Base-by-base conservation (phyloP, 2,888 invertebrate species). In the Ochlodes sylvanus region DNA sequence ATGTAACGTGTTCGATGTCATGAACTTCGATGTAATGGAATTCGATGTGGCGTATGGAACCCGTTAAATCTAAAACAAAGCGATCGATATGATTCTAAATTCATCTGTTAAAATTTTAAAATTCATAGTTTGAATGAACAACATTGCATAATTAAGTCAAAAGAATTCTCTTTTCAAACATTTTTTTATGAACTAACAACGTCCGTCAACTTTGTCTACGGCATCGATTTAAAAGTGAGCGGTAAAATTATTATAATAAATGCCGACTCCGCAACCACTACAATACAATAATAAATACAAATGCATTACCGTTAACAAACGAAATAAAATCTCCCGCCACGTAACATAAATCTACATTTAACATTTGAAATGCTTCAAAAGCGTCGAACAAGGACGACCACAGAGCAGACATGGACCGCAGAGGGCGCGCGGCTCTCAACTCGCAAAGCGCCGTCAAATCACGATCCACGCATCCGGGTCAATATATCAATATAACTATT, bases 241-340 rank as follows among this genome's bases (percentile, higher is more conserved):
- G 12, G 12, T 19, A 19, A 50, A 50, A 50, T 19, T 50, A 50
- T 19, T 50, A 55, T 32, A 55, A 63, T 63, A 55, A 63, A 63
- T 55, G 63, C 63, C 14, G 34, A 15, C 14, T 41, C 34, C 9
- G 54, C 63, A 17, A 6, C 55, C 54, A 4, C 14, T 64, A 50
- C 50, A 12, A 19, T 50, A 50, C 50, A 47, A 47, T 21, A n/a
- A 55, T 56, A 55, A 57, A 58, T 58, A 58, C 14, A 60, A 60
- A 65, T 65, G 65, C 65, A 50, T 50, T 65, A 15, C 14, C 6
- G 50, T 27, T 21, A 27, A 44, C 44, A 47, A 32, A 50, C 41
- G 21, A 65, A 65, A 58, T 65, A 57, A 58, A 65, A 65, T 50
- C 50, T 57, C 38, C 32, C 27, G 27, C 47, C 27, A 60, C 47